These are phyloP conservation scores for Sapajus apella DNA, from an alignment of 2,113 vertebrate genomes.

Conservation along the genomic window DNA sequence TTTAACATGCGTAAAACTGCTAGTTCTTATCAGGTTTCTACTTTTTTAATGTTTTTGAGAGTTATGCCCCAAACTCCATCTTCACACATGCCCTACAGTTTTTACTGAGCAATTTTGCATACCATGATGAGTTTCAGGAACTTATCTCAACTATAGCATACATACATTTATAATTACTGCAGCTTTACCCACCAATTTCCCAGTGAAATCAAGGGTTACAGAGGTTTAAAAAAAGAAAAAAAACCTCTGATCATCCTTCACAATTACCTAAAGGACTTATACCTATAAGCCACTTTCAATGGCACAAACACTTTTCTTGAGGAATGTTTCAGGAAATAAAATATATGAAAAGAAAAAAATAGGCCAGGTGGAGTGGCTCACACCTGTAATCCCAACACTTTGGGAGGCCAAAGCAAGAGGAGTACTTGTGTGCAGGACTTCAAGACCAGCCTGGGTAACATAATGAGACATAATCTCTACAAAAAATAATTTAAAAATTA, in stretches of 20 bases:
- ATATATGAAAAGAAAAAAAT: neutral
- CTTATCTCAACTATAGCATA: neutral
- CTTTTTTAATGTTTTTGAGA: neutral
- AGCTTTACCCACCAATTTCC: neutral
- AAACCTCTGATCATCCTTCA: neutral
- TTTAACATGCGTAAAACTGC: neutral
- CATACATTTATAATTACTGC: neutral
- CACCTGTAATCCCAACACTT: too few species aligned
- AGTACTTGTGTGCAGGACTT: too few species aligned
- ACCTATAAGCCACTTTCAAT: neutral
- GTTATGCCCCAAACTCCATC: neutral
- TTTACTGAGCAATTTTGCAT: neutral
- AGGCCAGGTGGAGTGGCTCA: neutral
- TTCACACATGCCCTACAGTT: neutral
- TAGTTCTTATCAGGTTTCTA: neutral
- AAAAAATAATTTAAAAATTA: too few species aligned
- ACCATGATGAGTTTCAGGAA: neutral
- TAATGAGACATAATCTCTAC: too few species aligned
- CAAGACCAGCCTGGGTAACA: too few species aligned
- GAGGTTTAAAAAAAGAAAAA: neutral
- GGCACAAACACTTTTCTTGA: neutral
- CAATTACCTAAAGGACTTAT: slow-evolving; percentile 8
- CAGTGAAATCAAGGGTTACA: neutral
- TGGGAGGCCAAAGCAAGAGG: too few species aligned
- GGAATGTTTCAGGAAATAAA: neutral